phyloP scores from a whole-genome alignment of 2,113 vertebrate genomes.

The Eulemur rufifrons region DNA sequence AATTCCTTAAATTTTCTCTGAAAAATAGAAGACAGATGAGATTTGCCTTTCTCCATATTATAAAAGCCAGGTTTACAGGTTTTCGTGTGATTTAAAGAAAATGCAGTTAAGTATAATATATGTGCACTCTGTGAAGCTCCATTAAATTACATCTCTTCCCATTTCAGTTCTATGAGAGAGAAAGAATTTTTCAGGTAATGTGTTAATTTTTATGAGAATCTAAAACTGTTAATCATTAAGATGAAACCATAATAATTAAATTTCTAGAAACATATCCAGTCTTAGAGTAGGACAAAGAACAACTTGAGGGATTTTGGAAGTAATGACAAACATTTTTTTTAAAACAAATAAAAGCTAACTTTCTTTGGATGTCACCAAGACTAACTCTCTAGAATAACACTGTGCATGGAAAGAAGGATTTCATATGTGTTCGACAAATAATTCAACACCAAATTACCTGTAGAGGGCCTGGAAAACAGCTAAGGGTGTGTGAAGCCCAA shows the following conservation, averaged over 20 bases:
- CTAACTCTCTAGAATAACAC: neutral
- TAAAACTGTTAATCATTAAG: conserved; percentile 8
- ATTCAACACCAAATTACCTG: conserved; percentile 88
- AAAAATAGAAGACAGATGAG: neutral
- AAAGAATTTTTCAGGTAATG: neutral
- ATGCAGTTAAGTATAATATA: neutral
- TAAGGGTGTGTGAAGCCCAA: conserved; percentile 98
- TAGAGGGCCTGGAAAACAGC: conserved; percentile 97
- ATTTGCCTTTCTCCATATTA: neutral
- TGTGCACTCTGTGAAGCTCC: neutral
- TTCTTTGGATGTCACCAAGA: conserved; percentile 8
- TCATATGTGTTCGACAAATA: neutral
- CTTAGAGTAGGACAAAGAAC: neutral
- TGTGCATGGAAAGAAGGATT: neutral
- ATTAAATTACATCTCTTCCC: neutral
- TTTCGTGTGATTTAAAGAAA: neutral
- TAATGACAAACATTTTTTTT: neutral
- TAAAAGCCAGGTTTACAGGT: neutral
- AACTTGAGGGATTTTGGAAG: neutral
- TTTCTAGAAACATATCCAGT: neutral
- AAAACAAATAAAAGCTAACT: conserved; percentile 8
- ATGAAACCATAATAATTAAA: neutral
- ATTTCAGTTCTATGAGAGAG: neutral
- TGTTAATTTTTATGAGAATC: neutral
- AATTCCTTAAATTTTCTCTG: neutral